phyloP scores from a whole-genome alignment of 2,797 vertebrate genomes.

The Pteronotus mesoamericanus region DNA sequence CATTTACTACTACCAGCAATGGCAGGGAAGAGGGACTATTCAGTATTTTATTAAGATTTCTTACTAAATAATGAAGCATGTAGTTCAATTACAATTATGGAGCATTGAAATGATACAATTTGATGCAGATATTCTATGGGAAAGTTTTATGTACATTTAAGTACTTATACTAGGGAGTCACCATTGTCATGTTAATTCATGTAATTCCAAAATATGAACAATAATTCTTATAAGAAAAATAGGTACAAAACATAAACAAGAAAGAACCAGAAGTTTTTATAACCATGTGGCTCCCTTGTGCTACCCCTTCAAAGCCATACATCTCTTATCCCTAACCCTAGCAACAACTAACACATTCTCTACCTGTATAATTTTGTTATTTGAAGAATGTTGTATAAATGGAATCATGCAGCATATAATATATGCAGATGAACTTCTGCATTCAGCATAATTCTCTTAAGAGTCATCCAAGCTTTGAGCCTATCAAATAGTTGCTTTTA shows the following conservation, averaged over 20 bases:
- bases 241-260: not conserved
- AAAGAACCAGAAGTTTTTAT: not conserved
- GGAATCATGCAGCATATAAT: not conserved
- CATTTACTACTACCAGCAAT: not conserved
- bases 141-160: not conserved
- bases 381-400: not conserved
- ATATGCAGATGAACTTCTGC: not conserved
- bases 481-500: not conserved
- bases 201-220: not conserved
- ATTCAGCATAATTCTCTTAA: not conserved
- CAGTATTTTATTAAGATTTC: not conserved
- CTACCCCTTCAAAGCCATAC: not conserved
- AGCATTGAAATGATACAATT: not conserved
- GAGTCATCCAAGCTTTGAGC: not conserved
- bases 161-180: not conserved
- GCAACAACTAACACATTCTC: not conserved
- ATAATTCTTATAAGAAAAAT: slow-evolving; percentile 3
- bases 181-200: not conserved
- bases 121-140: not conserved
- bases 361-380: not conserved
- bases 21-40: not conserved
- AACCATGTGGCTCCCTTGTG: not conserved
- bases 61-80: not conserved
- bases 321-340: not conserved
- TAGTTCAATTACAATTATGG: not conserved